phyloP scores from a whole-genome alignment of 1,140 invertebrate species.

The Leptinotarsa undecemlineata region DNA sequence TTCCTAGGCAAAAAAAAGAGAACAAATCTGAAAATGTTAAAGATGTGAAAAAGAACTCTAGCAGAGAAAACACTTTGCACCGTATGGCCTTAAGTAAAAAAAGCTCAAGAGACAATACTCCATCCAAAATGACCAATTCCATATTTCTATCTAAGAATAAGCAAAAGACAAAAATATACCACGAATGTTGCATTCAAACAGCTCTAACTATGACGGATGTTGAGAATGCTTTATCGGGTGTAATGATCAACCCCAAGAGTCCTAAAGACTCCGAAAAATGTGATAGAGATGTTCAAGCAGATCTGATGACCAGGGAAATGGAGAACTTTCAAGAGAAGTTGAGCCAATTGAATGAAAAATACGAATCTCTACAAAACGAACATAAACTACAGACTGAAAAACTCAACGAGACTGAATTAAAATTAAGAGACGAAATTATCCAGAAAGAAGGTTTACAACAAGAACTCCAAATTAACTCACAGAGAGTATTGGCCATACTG shows the following conservation, averaged over 20 bases:
- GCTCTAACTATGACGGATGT: constrained; percentile 71
- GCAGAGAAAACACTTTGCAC: constrained; percentile 54
- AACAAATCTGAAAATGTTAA: constrained; percentile 54
- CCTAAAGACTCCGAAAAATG: constrained; percentile 50
- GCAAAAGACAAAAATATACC: constrained; percentile 72
- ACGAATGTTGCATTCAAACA: constrained; percentile 75
- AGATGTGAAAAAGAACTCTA: constrained; percentile 53
- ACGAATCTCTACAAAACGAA: constrained; percentile 48
- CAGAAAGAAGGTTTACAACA: constrained; percentile 72
- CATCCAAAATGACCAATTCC: constrained; percentile 52
- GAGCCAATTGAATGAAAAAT: constrained; percentile 55
- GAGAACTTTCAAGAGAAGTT: constrained; percentile 64
- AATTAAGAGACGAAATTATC: constrained; percentile 65
- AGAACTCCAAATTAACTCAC: constrained; percentile 72
- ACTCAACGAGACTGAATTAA: constrained; percentile 58
- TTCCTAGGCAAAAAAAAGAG: constrained; percentile 71
- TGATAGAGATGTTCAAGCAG: constrained; percentile 67
- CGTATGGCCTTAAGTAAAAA: constrained; percentile 49
- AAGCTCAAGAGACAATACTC: constrained; percentile 53
- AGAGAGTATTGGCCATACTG: constrained; percentile 71
- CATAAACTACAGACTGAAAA: constrained; percentile 56
- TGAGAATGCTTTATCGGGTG: constrained; percentile 68
- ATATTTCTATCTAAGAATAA: constrained; percentile 54
- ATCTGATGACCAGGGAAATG: constrained; percentile 65
- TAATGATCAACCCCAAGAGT: constrained; percentile 54